Percentiles rank a stretch among this genome's conserved stretches.
Conservation (phyloP, 1,140 invertebrate species). For the Mactra quadrangularis region DNA sequence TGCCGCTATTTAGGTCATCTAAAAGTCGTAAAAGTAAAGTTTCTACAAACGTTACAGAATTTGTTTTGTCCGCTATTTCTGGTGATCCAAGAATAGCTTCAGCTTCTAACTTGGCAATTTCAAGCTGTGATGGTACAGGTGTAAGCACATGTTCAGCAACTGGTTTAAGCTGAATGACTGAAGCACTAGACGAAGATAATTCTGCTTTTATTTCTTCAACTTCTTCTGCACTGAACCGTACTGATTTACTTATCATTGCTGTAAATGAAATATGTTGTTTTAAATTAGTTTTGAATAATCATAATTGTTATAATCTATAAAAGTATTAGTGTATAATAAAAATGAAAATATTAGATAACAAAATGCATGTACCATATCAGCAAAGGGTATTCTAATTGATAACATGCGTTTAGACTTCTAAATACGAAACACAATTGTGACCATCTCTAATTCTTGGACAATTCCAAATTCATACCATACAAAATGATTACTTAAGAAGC, state of each 20-base stretch:
- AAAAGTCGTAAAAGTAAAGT: slow-evolving; percentile 53
- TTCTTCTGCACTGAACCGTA: slow-evolving; percentile 57
- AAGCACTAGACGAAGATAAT: background rate
- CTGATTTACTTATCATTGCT: slow-evolving; percentile 54
- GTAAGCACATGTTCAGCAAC: slow-evolving; percentile 61
- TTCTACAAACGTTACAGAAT: slow-evolving; percentile 49
- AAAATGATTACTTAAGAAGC: too few relatives aligned
- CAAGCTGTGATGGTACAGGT: slow-evolving; percentile 40
- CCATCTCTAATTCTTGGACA: too few relatives aligned
- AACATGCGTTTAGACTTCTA: too few relatives aligned
- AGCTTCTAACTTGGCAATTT: slow-evolving; percentile 39
- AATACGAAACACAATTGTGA: too few relatives aligned
- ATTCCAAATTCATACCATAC: too few relatives aligned
- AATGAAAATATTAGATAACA: too few relatives aligned
- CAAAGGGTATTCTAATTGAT: too few relatives aligned
- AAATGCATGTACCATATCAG: too few relatives aligned
- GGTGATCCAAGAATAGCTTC: slow-evolving; percentile 39
- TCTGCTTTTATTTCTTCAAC: slow-evolving; percentile 32
- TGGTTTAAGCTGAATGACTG: slow-evolving; percentile 35
- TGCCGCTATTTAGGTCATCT: slow-evolving; percentile 54
- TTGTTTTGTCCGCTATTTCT: slow-evolving; percentile 19
- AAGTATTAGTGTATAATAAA: too few relatives aligned
- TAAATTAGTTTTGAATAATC: too few relatives aligned
- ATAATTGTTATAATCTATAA: too few relatives aligned
- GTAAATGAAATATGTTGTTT: slow-evolving; percentile 4